These are phyloP conservation scores for Drosophila fuyamai DNA, from an alignment of 1,140 invertebrate species.

Conservation along the genomic window DNA sequence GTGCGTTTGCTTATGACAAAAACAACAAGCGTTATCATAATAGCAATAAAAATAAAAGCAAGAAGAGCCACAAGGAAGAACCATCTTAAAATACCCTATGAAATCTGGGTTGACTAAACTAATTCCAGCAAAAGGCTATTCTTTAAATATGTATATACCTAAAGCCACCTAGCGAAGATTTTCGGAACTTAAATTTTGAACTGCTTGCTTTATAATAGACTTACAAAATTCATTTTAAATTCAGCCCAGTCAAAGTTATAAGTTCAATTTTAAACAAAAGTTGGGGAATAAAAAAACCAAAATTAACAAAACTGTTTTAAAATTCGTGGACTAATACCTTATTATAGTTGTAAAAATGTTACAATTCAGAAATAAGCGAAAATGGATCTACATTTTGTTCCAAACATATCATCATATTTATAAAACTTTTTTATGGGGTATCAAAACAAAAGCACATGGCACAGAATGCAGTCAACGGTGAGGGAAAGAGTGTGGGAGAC, in stretches of 20 bases:
- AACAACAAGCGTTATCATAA: constrained; percentile 11
- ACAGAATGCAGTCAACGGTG: neutral
- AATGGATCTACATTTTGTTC: no score
- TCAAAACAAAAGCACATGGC: neutral
- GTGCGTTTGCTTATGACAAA: constrained; percentile 30
- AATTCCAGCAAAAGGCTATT: neutral
- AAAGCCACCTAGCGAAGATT: neutral
- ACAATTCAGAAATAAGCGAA: no score
- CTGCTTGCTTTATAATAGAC: no score
- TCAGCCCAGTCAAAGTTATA: no score
- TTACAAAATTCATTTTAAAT: no score
- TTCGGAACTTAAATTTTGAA: no score
- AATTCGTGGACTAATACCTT: no score
- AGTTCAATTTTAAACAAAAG: no score
- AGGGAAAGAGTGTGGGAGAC: neutral
- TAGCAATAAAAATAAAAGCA: neutral
- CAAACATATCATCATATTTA: neutral
- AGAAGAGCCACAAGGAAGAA: neutral
- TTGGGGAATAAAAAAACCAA: no score
- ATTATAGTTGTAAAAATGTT: no score
- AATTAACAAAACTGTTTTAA: no score
- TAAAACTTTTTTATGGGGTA: neutral
- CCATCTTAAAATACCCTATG: neutral
- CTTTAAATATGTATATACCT: neutral
- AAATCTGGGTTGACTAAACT: no score